These are phyloP conservation scores for Threskiornis aethiopicus DNA, from an alignment of 2,797 vertebrate genomes.

Conservation along the genomic window DNA sequence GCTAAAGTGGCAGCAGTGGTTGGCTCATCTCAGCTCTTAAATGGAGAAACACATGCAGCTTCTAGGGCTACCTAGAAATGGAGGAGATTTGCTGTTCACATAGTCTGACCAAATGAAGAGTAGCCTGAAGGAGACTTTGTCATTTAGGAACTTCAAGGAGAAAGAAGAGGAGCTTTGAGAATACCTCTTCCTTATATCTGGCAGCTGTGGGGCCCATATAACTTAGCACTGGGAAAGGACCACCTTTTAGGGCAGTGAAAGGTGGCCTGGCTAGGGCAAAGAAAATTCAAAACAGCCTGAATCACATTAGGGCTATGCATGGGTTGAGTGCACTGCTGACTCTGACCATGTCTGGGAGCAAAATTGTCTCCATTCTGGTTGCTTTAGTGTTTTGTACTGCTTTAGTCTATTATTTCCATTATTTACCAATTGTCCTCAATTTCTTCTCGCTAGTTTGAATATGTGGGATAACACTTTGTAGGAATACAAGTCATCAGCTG, in stretches of 20 bases:
- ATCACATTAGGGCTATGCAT: neutral
- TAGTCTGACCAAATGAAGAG: neutral
- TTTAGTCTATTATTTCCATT: neutral
- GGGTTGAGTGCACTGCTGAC: neutral
- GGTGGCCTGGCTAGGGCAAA: neutral
- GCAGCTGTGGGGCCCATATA: neutral
- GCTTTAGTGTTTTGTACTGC: neutral
- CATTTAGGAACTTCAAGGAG: neutral
- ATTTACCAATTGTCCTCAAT: neutral
- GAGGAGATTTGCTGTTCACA: neutral
- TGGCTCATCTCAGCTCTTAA: neutral
- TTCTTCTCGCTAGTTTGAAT: neutral
- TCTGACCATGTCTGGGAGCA: neutral
- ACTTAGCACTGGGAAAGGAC: neutral
- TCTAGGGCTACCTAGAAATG: neutral
- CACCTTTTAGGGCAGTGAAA: neutral
- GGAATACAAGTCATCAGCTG: neutral
- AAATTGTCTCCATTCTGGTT: neutral
- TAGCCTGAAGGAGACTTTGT: neutral
- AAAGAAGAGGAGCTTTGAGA: neutral
- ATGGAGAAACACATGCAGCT: neutral
- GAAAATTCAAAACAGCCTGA: neutral
- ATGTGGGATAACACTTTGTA: neutral
- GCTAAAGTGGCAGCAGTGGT: neutral
- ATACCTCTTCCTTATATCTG: neutral